Percentiles rank a stretch among this genome's conserved stretches.
These are phyloP conservation scores for Rhinichthys klamathensis DNA, from an alignment of 2,113 vertebrate genomes.

Conservation along the genomic window DNA sequence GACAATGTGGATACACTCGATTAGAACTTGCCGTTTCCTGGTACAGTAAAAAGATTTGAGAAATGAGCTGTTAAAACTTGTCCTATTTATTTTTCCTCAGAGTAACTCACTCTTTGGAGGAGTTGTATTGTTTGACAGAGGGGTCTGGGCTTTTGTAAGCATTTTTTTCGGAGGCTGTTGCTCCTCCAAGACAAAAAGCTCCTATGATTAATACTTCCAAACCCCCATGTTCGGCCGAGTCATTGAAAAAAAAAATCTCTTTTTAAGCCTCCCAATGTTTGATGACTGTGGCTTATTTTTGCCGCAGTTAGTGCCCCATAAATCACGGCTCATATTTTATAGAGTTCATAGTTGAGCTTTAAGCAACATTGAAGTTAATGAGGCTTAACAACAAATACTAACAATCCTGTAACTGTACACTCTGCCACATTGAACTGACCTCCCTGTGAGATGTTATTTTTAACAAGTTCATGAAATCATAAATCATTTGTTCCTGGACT, in stretches of 20 bases:
- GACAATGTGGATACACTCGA: conserved; percentile 11
- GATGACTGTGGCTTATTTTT: conserved; percentile 66
- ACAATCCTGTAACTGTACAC: conserved; percentile 62
- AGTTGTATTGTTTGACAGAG: conserved; percentile 37
- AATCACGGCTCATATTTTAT: conserved; percentile 64
- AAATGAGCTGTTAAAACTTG: conserved; percentile 24
- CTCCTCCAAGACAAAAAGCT: conserved; percentile 51
- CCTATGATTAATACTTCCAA: conserved; percentile 44
- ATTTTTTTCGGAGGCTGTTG: conserved; percentile 40
- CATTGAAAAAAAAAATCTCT: conserved; percentile 65
- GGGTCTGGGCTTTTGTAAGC: conserved; percentile 5
- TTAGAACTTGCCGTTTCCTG: conserved; percentile 24
- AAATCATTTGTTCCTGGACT: conserved; percentile 37
- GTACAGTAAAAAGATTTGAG: conserved; percentile 50
- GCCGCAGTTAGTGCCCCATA: conserved; percentile 61
- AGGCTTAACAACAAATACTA: conserved; percentile 66
- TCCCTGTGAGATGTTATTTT: conserved; percentile 57
- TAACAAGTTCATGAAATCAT: conserved; percentile 56
- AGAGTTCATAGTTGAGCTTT: conserved; percentile 61
- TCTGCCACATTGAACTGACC: conserved; percentile 47
- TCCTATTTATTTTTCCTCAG: conserved; percentile 18
- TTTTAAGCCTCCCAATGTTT: conserved; percentile 62
- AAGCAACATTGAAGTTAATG: conserved; percentile 66
- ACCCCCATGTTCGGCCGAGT: conserved; percentile 57
- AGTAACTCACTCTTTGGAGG: neutral